Evolutionary conservation across 2,888 invertebrate species (phyloP).

Genomic region (Cremastobaeus sp.): DNA sequence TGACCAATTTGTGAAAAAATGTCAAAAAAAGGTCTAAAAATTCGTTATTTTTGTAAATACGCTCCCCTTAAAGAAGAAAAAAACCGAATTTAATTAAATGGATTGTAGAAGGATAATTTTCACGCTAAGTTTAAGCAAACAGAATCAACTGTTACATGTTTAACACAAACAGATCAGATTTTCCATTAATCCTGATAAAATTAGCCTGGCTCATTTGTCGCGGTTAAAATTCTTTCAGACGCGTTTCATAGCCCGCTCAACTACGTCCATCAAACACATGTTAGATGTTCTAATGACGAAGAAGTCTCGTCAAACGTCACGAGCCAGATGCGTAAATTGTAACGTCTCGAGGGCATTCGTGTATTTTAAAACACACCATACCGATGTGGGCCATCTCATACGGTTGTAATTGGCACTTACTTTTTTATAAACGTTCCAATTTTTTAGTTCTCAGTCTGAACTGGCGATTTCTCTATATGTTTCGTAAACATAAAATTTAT

Average conservation of each 20-base stretch:
- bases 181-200: slow-evolving; percentile 30
- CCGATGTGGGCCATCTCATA: slow-evolving; percentile 9
- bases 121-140: too few relatives aligned
- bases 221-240: slow-evolving; percentile 17
- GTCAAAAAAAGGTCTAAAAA: too few relatives aligned
- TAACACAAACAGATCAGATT: slow-evolving; percentile 17
- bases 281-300: slow-evolving; percentile 49
- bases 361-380: slow-evolving; percentile 23
- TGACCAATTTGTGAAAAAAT: too few relatives aligned
- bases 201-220: slow-evolving; percentile 26
- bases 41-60: too few relatives aligned
- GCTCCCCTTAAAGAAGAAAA: too few relatives aligned
- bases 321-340: slow-evolving; percentile 51
- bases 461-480: too few relatives aligned
- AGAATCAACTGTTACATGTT: slow-evolving; percentile 1
- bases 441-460: too few relatives aligned
- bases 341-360: slow-evolving; percentile 26
- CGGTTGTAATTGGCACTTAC: slow-evolving; percentile 9
- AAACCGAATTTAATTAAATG: too few relatives aligned
- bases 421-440: too few relatives aligned
- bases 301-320: slow-evolving; percentile 40
- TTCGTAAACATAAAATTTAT: too few relatives aligned
- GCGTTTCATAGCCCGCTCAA: slow-evolving; percentile 23
- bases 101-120: too few relatives aligned
- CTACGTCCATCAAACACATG: slow-evolving; percentile 51